Evolutionary conservation across 2,797 vertebrate species (phyloP), one percentile per base, ranked within the genome.

Genomic region (Cichlasoma orientale): DNA sequence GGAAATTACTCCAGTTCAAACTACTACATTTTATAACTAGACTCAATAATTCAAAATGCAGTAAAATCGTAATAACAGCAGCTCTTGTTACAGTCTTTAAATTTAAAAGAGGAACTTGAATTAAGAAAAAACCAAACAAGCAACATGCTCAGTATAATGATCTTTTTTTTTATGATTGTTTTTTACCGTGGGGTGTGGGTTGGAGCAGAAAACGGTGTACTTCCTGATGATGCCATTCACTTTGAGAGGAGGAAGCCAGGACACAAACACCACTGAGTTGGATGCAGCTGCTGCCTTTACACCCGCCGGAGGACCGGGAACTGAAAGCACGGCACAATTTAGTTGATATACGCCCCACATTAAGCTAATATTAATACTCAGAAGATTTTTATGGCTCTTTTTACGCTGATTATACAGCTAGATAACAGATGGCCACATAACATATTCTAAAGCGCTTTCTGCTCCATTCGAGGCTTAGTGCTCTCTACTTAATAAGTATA

Each of bases 191-290:
- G 98, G 97, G 83, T 98, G 98, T 8, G 97, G 97, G 89, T 99
- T 97, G 33, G 98, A 99, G 94, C 98, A 99, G 96, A 98, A 98
- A 70, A 99, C 96, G 0, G 97, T 99, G 94, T 99, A 99, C 91
- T 99, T 99, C 77, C 97, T 94, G 94, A 99, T 99, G 88, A 99
- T 94, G 86, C 98, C 98, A 0, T 99, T 99, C 83, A 98, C 94
- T 95, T 99, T 99, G 86, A 97, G 95, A 0, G 98, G 98, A 73
- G 98, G 98, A 5, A 99, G 97, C 98, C 98, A 99, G 52, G 98
- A 99, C 76, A 99, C 97, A 0, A 98, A 99, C 82, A 99, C 98
- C 1, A 96, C 97, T 2, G 98, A 97, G 82, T 97, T 97, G 0
- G 98, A 97, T 19, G 98, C 96, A 0, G 98, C 97, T 0, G 98